Conservation (phyloP, 2,113 vertebrate genomes). For the Melanotaenia duboulayi region DNA sequence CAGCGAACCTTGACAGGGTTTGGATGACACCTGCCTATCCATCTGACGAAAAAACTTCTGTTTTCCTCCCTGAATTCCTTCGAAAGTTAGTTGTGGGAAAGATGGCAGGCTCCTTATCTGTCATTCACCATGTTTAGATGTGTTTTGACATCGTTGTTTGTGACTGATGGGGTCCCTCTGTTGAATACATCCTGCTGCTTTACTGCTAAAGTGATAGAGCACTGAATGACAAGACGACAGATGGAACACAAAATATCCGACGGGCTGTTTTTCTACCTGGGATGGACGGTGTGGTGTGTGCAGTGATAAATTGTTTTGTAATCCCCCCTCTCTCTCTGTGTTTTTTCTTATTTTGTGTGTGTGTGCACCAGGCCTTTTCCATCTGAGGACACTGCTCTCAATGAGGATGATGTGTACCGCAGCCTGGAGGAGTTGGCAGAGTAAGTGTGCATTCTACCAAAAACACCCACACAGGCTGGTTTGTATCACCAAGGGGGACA, state of each 20-base stretch:
- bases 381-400: constrained; percentile 92
- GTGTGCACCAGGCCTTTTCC: constrained; percentile 89
- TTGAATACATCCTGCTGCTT: constrained; percentile 57
- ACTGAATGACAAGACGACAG: constrained; percentile 59
- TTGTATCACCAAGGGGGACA: background rate
- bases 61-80: constrained; percentile 24
- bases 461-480: constrained; percentile 23
- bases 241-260: constrained; percentile 34
- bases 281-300: constrained; percentile 26
- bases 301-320: constrained; percentile 33
- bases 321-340: constrained; percentile 35
- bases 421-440: constrained; percentile 98
- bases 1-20: constrained; percentile 30
- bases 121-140: constrained; percentile 52
- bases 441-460: constrained; percentile 82
- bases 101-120: constrained; percentile 28
- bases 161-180: constrained; percentile 61
- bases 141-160: constrained; percentile 58
- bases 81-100: constrained; percentile 26
- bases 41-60: constrained; percentile 15
- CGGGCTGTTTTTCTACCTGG: constrained; percentile 49
- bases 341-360: constrained; percentile 43
- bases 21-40: constrained; percentile 22
- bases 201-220: constrained; percentile 62
- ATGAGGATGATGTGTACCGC: constrained; percentile 95